These are phyloP conservation scores for Drosophila parvula DNA, from an alignment of 1,140 invertebrate genomes.

Conservation along the genomic window DNA sequence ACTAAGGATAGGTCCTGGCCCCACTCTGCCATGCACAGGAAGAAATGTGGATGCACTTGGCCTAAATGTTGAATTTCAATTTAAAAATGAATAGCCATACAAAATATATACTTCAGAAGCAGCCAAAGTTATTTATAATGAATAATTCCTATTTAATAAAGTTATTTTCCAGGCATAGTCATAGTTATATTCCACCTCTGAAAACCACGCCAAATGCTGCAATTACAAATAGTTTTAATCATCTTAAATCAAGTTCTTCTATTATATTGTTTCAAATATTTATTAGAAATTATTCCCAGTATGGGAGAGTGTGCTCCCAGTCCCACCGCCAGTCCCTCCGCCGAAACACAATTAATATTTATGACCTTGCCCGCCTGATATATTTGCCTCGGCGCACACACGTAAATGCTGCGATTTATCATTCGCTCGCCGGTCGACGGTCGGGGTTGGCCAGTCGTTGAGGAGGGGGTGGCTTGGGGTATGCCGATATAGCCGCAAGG, in stretches of 20 bases:
- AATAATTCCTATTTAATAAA: too few relatives aligned
- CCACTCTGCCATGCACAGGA: constrained; percentile 4
- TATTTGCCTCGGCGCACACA: constrained; percentile 80
- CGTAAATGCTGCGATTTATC: constrained; percentile 80
- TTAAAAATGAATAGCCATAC: too few relatives aligned
- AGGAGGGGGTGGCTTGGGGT: neutral
- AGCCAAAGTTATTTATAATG: too few relatives aligned
- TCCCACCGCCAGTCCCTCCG: constrained; percentile 31
- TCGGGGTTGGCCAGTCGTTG: neutral
- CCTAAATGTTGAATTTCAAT: too few relatives aligned
- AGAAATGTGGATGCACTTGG: neutral
- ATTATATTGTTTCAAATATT: too few relatives aligned
- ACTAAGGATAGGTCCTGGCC: constrained; percentile 33
- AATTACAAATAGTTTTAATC: neutral
- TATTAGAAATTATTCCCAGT: constrained; percentile 17
- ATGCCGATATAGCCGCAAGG: constrained; percentile 69
- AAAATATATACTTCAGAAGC: too few relatives aligned
- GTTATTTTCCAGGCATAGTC: neutral
- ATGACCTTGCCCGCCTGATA: constrained; percentile 80
- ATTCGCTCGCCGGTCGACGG: constrained; percentile 35
- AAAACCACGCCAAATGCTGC: neutral
- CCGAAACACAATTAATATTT: constrained; percentile 80
- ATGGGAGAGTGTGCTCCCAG: constrained; percentile 17
- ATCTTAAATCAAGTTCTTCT: too few relatives aligned
- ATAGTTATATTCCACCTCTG: neutral